Evolutionary conservation across 2,113 vertebrate species (phyloP), one percentile per base, ranked within the genome.

Genomic region (Odobenus rosmarus): DNA sequence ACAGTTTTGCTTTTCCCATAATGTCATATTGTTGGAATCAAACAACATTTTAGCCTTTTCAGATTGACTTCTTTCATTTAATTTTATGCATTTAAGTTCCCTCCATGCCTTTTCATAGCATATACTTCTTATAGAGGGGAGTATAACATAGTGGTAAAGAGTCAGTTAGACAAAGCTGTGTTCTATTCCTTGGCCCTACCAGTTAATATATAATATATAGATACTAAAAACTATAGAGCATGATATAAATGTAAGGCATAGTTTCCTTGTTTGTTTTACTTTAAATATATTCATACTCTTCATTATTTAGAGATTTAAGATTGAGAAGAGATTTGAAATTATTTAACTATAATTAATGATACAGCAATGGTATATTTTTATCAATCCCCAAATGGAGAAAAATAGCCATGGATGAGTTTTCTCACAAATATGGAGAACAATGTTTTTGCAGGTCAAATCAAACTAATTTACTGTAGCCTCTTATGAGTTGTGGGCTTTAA

Each of bases 261-360:
- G 13, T 46, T 85, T 93, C 81, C 84, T 86, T 85, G 15, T 87
- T 88, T 72, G 33, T 82, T 51, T 90, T 74, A 51, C 49, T 91
- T 83, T 80, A 67, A 87, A 67, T 57, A 5, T 5, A 67, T 85
- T 61, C 31, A 16, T 57, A 24, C 0, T 33, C 3, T 49, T 89
- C 23, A 26, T 93, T 67, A 64, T n/a, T 82, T 55, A 69, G 26
- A 36, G 13, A 77, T 62, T 88, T 88, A 31, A 93, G 39, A 67
- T 46, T 51, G 5, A 74, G 42, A 90, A 72, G 26, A 59, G 7
- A 76, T 57, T 88, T 88, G 36, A 92, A n/a, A 84, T 55, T 53
- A 3, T 18, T 79, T 36, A 81, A 36, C 49, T 84, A 4, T 72
- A 79, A 46, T 96, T 79, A 88, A 14, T 77, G 53, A 59, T 31